A percentile compares a stretch with the other conserved stretches of the same genome.
Conservation (phyloP, 2,797 vertebrate genomes). For the Geotrypetes seraphini region DNA sequence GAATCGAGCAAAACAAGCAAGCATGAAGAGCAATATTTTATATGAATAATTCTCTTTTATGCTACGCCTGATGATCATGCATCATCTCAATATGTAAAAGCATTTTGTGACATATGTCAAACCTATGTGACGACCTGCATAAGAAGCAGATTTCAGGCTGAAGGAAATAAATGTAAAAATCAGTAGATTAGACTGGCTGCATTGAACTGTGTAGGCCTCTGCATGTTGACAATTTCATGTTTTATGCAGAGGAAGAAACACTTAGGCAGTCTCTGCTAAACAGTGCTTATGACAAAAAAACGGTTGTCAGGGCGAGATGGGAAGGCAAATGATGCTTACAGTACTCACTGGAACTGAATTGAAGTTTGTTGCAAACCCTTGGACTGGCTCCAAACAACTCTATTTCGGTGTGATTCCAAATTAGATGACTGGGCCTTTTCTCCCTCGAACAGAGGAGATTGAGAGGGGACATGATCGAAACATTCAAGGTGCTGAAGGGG, state of each 20-base stretch:
- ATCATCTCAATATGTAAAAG: constrained; percentile 6
- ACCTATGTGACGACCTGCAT: constrained; percentile 22
- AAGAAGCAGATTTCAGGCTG: constrained; percentile 27
- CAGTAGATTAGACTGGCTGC: constrained; percentile 30
- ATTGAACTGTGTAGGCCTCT: constrained; percentile 25
- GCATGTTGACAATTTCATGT: constrained; percentile 22
- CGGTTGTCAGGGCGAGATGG: too few species aligned
- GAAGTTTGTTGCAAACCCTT: too few species aligned
- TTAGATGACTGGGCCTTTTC: too few species aligned
- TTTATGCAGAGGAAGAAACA: constrained; percentile 47
- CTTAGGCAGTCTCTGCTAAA: too few species aligned
- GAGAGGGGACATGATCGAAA: too few species aligned
- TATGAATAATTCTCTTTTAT: constrained; percentile 14
- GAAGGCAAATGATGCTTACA: too few species aligned
- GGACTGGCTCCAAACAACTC: too few species aligned
- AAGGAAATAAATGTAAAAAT: constrained; percentile 37
- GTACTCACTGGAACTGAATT: too few species aligned
- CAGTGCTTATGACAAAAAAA: too few species aligned
- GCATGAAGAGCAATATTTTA: constrained; percentile 1
- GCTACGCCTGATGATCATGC: constrained; percentile 11
- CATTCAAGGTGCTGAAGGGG: too few species aligned
- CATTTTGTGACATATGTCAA: constrained; percentile 42
- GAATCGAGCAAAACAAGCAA: constrained; percentile 19
- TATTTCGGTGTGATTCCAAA: too few species aligned
- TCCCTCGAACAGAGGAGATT: too few species aligned